A percentile compares a stretch with the other conserved stretches of the same genome.
Evolutionary conservation across 2,888 invertebrate genomes (phyloP).

Genomic region (Crocallis elinguaria): DNA sequence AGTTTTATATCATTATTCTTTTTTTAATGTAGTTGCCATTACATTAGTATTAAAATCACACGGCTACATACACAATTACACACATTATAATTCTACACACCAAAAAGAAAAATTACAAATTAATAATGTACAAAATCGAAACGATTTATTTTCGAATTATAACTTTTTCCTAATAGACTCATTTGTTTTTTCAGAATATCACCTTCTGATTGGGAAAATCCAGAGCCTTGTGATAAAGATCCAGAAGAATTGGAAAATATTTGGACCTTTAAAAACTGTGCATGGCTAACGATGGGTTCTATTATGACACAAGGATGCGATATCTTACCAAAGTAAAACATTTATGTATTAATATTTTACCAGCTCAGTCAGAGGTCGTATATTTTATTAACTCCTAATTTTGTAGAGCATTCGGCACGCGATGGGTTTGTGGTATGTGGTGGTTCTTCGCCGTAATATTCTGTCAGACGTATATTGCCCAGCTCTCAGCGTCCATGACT

Average conservation of each 20-base stretch:
- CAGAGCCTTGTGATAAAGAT: constrained; percentile 94
- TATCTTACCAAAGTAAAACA: constrained; percentile 92
- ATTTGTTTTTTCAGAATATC: constrained; percentile 86
- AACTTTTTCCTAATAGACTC: not conserved
- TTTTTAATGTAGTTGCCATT: too few relatives aligned
- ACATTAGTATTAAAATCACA: too few relatives aligned
- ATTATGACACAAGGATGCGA: constrained; percentile 97
- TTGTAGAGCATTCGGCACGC: constrained; percentile 92
- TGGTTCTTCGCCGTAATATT: constrained; percentile 97
- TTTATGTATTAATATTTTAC: not conserved
- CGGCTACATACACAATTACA: too few relatives aligned
- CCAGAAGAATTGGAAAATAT: constrained; percentile 95
- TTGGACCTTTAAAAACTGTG: constrained; percentile 93
- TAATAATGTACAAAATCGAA: too few relatives aligned
- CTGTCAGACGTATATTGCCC: constrained; percentile 97
- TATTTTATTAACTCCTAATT: not conserved
- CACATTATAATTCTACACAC: too few relatives aligned
- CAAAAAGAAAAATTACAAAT: too few relatives aligned
- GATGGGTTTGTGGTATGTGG: constrained; percentile 96
- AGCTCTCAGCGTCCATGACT: constrained; percentile 96
- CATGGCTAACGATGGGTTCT: constrained; percentile 97
- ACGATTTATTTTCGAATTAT: not conserved
- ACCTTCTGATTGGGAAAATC: constrained; percentile 97
- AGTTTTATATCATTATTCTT: too few relatives aligned
- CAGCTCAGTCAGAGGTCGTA: too few relatives aligned